Percentiles rank a stretch among this genome's conserved stretches.
phyloP scores from a whole-genome alignment of 1,140 invertebrate genomes.

The Anoplophora glabripennis region DNA sequence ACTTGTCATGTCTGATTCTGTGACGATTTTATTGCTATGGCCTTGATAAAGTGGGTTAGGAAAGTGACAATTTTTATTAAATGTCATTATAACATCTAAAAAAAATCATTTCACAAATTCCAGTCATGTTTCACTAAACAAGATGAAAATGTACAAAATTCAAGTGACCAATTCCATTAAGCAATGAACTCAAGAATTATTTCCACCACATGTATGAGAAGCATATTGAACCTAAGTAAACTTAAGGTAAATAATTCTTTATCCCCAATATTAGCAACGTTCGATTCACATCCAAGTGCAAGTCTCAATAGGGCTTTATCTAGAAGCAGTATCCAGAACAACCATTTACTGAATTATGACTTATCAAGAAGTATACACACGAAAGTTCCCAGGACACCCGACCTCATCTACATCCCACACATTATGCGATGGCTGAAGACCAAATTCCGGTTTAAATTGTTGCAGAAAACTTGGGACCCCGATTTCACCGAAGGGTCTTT shows the following conservation, averaged over 20 bases:
- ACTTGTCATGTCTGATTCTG: neutral
- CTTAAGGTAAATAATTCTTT: too few species aligned
- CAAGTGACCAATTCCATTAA: conserved; percentile 7
- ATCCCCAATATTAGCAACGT: too few species aligned
- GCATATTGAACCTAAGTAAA: too few species aligned
- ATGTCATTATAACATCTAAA: neutral
- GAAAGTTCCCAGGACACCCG: conserved; percentile 38
- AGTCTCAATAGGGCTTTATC: too few species aligned
- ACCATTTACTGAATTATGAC: too few species aligned
- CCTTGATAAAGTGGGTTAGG: too few species aligned
- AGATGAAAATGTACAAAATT: neutral
- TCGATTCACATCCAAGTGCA: too few species aligned
- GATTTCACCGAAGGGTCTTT: conserved; percentile 47
- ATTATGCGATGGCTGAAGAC: conserved; percentile 44
- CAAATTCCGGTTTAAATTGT: conserved; percentile 43
- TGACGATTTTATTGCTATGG: too few species aligned
- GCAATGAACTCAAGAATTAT: conserved; percentile 3
- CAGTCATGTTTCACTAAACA: neutral
- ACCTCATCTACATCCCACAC: conserved; percentile 45
- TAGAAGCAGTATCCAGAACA: too few species aligned
- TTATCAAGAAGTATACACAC: conserved; percentile 10
- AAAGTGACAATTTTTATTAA: too few species aligned
- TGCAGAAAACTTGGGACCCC: conserved; percentile 43
- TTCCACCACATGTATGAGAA: neutral
- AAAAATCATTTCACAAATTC: neutral